These are phyloP conservation scores for Lycorma delicatula DNA, from an alignment of 1,140 invertebrate genomes.

Conservation along the genomic window DNA sequence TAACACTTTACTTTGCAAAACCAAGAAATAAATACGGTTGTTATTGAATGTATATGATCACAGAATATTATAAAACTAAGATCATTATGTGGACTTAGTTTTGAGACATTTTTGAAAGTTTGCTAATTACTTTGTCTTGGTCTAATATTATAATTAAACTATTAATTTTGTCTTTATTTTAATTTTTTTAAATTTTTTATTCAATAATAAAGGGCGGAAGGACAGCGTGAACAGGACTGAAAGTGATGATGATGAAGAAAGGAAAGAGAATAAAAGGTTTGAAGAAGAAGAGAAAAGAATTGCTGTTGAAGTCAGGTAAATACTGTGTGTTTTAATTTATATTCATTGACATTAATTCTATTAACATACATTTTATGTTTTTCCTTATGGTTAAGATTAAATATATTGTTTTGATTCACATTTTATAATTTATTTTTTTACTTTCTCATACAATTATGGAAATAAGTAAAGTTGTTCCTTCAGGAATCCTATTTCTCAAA, in stretches of 20 bases:
- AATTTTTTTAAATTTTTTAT: slow-evolving; percentile 8
- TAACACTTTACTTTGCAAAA: too few species aligned
- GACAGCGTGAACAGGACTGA: slow-evolving; percentile 21
- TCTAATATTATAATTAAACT: neutral
- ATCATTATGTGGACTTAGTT: too few species aligned
- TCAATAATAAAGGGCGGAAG: slow-evolving; percentile 13
- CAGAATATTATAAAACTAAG: neutral
- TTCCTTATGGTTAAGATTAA: neutral
- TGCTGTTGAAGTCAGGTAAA: slow-evolving; percentile 37
- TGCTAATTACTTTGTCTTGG: too few species aligned
- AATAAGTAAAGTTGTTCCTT: neutral
- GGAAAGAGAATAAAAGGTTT: slow-evolving; percentile 37
- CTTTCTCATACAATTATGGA: neutral
- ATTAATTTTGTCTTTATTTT: slow-evolving; percentile 10
- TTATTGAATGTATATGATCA: too few species aligned
- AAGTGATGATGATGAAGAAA: slow-evolving; percentile 23
- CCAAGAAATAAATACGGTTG: too few species aligned
- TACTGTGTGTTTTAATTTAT: neutral
- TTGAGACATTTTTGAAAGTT: too few species aligned
- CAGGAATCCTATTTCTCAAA: neutral
- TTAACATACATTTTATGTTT: neutral
- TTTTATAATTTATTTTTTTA: neutral
- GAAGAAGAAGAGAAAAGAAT: slow-evolving; percentile 42
- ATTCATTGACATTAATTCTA: too few species aligned
- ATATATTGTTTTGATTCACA: neutral